phyloP scores from a whole-genome alignment of 30 jellyfish, hydroid and myxozoan genomes.

The Morbakka virulenta region DNA sequence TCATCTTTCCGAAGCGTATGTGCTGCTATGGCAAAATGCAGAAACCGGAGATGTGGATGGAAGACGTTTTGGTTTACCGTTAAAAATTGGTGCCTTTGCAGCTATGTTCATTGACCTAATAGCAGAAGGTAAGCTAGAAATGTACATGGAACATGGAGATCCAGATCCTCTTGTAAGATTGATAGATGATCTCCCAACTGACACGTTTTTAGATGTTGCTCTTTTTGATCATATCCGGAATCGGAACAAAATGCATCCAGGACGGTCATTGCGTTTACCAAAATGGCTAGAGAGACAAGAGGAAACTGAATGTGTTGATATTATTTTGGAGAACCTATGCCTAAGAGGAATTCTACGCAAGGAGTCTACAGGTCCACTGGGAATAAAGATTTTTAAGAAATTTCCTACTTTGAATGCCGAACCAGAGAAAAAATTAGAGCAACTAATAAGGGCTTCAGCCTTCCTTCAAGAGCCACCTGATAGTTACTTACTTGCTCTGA shows the following conservation, averaged over 20 bases:
- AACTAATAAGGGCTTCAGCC: slow-evolving; percentile 71
- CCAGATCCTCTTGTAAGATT: slow-evolving; percentile 77
- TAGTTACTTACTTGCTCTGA: slow-evolving; percentile 77
- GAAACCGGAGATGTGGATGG: slow-evolving; percentile 98
- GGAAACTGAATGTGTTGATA: slow-evolving; percentile 87
- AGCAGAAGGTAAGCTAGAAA: slow-evolving; percentile 70
- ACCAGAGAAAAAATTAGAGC: slow-evolving; percentile 84
- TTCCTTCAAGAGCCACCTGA: slow-evolving; percentile 52
- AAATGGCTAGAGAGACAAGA: slow-evolving; percentile 92
- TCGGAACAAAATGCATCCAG: slow-evolving; percentile 50
- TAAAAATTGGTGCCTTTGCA: slow-evolving; percentile 95
- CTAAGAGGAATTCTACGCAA: slow-evolving; percentile 83
- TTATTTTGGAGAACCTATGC: slow-evolving; percentile 66
- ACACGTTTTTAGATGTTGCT: slow-evolving; percentile 73
- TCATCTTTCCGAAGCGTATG: slow-evolving; percentile 85
- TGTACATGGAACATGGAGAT: slow-evolving; percentile 58
- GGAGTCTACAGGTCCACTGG: slow-evolving; percentile 86
- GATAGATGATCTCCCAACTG: slow-evolving; percentile 53
- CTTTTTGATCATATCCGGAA: slow-evolving; percentile 71
- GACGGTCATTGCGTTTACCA: slow-evolving; percentile 60
- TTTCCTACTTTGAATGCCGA: slow-evolving; percentile 96
- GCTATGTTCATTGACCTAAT: slow-evolving; percentile 83
- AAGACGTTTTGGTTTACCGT: slow-evolving; percentile 85
- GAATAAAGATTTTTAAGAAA: slow-evolving; percentile 70
- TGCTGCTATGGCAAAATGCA: slow-evolving; percentile 96